Base-by-base conservation (phyloP, 2,797 vertebrate species). In the Cossypha heuglini region DNA sequence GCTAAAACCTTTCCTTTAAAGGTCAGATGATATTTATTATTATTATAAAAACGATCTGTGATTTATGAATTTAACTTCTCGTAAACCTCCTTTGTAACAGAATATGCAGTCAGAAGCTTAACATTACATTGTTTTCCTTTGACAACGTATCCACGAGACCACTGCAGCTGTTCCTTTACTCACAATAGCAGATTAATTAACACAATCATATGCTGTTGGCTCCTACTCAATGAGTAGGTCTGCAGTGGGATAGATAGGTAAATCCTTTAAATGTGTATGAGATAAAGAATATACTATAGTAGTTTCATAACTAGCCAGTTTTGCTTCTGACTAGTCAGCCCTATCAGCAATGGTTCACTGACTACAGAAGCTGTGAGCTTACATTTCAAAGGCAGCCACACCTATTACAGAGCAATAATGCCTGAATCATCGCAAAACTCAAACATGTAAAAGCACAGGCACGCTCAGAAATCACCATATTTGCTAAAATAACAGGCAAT, bases 101-200 rank as follows among this genome's bases (percentile, higher is more conserved):
- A 99, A 98, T 98, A 99, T 99, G 98, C 99, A 98, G 99, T 98
- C 98, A 98, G 98, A 99, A 99, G 99, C 99, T 99, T 99, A 99
- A 98, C 99, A 98, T 98, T 98, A 98, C 99, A 99, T 99, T 99
- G 99, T 99, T 99, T 99, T 98, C 99, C 98, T 99, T 98, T 99
- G 99, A 99, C 99, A 99, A 99, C 98, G 98, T 98, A 98, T 98
- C 98, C 98, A 98, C 98, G 98, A 99, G 99, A 99, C 98, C 98
- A 98, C 98, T 98, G 99, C 99, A 99, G 99, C 99, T 99, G 99
- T 99, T 99, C 98, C 99, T 98, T 98, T 97, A 98, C 98, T 99
- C 98, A 99, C 99, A 99, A 99, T 99, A 99, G 99, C 99, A 99
- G 99, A 99, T 99, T 99, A 99, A 99, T 99, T 99, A 99, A 99